Conservation (phyloP, 2,888 invertebrate genomes). For the Phragmatobia fuliginosa region DNA sequence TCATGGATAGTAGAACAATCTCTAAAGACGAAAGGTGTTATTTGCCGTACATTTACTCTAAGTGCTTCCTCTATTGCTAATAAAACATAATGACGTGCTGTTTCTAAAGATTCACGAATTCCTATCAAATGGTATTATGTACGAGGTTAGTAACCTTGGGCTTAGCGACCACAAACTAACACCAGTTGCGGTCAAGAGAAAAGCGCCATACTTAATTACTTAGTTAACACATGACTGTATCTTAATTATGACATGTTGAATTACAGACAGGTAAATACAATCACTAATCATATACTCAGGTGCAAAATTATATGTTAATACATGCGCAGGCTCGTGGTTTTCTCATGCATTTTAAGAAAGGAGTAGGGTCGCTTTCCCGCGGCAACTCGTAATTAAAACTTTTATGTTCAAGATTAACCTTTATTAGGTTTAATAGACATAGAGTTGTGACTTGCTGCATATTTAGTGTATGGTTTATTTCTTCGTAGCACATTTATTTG, state of each 20-base stretch:
- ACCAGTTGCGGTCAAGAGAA: slow-evolving; percentile 75
- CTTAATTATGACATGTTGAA: slow-evolving; percentile 71
- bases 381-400: slow-evolving; percentile 66
- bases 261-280: slow-evolving; percentile 69
- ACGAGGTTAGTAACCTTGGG: slow-evolving; percentile 80
- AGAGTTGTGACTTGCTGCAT: not conserved
- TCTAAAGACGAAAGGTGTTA: slow-evolving; percentile 71
- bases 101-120: slow-evolving; percentile 84
- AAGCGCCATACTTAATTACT: slow-evolving; percentile 74
- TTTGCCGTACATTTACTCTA: slow-evolving; percentile 80
- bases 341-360: slow-evolving; percentile 52
- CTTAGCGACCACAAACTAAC: slow-evolving; percentile 70
- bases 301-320: slow-evolving; percentile 48
- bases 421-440: slow-evolving; percentile 58
- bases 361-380: slow-evolving; percentile 56
- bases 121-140: slow-evolving; percentile 76
- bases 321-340: slow-evolving; percentile 59
- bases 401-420: slow-evolving; percentile 58
- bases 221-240: slow-evolving; percentile 69
- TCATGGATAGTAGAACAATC: slow-evolving; percentile 74
- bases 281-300: slow-evolving; percentile 67
- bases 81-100: slow-evolving; percentile 83
- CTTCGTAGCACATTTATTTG: not conserved
- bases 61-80: slow-evolving; percentile 82
- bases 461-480: not conserved